Evolutionary conservation across 2,888 invertebrate genomes (phyloP), one percentile per base, ranked within the genome.

Genomic region (Prionchulus punctatus): DNA sequence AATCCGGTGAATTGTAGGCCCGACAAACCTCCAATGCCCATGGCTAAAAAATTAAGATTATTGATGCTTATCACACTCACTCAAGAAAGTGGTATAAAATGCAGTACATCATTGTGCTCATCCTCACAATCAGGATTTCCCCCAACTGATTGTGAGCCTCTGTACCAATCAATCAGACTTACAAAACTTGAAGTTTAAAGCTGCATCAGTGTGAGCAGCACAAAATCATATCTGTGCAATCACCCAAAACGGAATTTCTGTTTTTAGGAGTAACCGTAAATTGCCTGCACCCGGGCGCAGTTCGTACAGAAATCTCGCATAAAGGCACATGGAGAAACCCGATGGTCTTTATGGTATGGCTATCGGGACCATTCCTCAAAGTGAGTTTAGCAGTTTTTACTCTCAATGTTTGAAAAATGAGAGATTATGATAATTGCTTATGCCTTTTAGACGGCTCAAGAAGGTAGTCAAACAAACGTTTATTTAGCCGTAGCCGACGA

Each of bases 281-380:
- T 30, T 58, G 50, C 28, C 30, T 58, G 18, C 58, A 58, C 43
- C 58, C 58, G 12, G 58, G 58, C 4, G 51, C 45, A 2, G 58
- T 57, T 23, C 30, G 30, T n/a, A 57, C 57, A 3, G 28, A 57
- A 7, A n/a, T 57, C 15, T 57, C 53, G n/a, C 55, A 27, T 12
- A 18, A 36, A 36, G 36, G 36, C 7, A 36, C 36, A 7, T 36
- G 36, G 36, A 36, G 18, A 18, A 36, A 36, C 18, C 36, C 36
- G 7, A 36, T 36, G 12, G 36, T 36, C 12, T 18, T 36, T 7
- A 18, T 18, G 12, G 18, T 36, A 7, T 36, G 36, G 36, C 36
- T 36, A 36, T 36, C 12, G 7, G 36, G 36, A 36, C 36, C 36
- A 36, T 36, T 36, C 36, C 36, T 36, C 12, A 36, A 36, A 18